Percentiles rank a stretch among this genome's conserved stretches.
Conservation (phyloP, 2,888 invertebrate genomes). For the Stenolophus ochropezus region DNA sequence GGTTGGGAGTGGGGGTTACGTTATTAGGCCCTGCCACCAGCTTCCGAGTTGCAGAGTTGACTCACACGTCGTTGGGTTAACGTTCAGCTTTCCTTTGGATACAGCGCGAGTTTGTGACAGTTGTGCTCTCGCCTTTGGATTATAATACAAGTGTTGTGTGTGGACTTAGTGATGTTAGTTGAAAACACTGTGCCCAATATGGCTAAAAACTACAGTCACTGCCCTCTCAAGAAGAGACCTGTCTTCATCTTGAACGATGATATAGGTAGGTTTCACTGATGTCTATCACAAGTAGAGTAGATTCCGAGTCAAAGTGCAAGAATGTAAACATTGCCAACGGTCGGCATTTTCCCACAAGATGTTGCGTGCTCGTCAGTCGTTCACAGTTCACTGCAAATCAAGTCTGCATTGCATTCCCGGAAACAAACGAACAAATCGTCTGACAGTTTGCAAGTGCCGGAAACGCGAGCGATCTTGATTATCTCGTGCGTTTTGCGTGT, state of each 20-base stretch:
- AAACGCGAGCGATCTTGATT: constrained; percentile 18
- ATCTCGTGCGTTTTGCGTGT: constrained; percentile 39
- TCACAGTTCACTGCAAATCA: constrained; percentile 22
- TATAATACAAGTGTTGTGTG: constrained; percentile 48
- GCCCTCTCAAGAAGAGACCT: constrained; percentile 94
- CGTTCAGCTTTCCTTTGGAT: constrained; percentile 55
- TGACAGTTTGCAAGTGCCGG: constrained; percentile 26
- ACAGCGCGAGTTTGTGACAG: constrained; percentile 47
- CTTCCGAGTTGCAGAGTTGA: constrained; percentile 68
- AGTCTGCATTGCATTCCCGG: constrained; percentile 30
- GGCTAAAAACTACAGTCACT: constrained; percentile 88
- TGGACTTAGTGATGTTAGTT: constrained; percentile 61
- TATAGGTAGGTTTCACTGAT: constrained; percentile 64
- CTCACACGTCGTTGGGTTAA: constrained; percentile 65
- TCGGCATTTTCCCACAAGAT: constrained; percentile 29
- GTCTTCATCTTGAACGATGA: constrained; percentile 83
- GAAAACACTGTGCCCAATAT: constrained; percentile 67
- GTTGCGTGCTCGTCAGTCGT: constrained; percentile 36
- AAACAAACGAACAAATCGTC: constrained; percentile 32
- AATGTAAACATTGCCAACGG: neutral
- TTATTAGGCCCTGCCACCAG: constrained; percentile 69
- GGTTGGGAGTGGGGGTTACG: constrained; percentile 67
- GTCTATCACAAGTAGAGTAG: neutral
- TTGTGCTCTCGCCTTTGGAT: constrained; percentile 61
- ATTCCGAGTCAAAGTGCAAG: neutral